These are phyloP conservation scores for Ophion costatus DNA, from an alignment of 2,888 invertebrate genomes.

Conservation along the genomic window DNA sequence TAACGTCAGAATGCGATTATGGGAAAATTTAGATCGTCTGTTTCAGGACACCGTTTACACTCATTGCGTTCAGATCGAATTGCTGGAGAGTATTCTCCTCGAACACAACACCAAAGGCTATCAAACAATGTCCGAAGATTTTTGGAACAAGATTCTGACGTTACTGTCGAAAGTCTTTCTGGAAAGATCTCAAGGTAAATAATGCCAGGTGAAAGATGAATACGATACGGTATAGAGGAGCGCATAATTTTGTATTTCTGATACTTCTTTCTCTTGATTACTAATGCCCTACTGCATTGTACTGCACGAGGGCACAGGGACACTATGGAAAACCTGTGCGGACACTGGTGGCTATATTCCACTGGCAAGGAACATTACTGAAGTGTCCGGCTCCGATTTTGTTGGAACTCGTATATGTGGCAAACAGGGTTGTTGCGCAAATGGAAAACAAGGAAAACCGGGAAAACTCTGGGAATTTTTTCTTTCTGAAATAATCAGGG, in stretches of 20 bases:
- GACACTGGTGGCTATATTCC: no score
- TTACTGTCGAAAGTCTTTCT: slow-evolving; percentile 83
- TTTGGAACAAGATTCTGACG: slow-evolving; percentile 86
- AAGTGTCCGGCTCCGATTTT: no score
- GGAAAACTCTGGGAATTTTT: no score
- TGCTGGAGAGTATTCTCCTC: slow-evolving; percentile 76
- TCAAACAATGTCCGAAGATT: slow-evolving; percentile 82
- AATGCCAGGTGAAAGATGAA: not conserved
- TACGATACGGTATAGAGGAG: not conserved
- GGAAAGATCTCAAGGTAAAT: slow-evolving; percentile 83
- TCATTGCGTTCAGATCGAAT: slow-evolving; percentile 86
- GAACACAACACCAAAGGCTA: slow-evolving; percentile 79
- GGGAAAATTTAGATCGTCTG: slow-evolving; percentile 95
- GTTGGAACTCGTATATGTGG: no score
- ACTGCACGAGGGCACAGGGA: no score
- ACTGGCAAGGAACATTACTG: no score
- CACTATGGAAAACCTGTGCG: no score
- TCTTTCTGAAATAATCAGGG: no score
- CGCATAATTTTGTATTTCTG: not conserved
- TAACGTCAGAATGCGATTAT: slow-evolving; percentile 88
- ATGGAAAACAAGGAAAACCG: no score
- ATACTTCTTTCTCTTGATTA: not conserved
- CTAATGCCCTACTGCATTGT: no score
- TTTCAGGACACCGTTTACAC: slow-evolving; percentile 91
- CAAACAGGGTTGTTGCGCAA: no score